Percentiles rank a stretch among this genome's conserved stretches.
phyloP scores from a whole-genome alignment of 2,888 invertebrate species.

The Drosophila pegasa region DNA sequence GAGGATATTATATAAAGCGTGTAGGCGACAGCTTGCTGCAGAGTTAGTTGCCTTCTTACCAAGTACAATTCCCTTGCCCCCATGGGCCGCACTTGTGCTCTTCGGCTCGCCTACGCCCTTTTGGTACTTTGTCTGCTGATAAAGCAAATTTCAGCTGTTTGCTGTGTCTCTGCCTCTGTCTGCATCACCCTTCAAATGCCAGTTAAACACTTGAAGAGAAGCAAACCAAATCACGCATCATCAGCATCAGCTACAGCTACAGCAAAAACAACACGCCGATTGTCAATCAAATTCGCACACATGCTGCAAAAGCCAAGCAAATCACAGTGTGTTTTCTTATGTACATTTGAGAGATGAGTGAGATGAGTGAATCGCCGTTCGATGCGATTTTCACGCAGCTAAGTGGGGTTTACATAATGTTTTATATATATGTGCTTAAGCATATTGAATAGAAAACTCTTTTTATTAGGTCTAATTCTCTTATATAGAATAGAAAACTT shows the following conservation, averaged over 20 bases:
- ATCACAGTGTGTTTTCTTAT: neutral
- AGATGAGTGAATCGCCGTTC: neutral
- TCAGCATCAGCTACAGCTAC: slow-evolving; percentile 4
- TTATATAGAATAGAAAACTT: neutral
- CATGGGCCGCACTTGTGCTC: neutral
- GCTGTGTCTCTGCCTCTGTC: slow-evolving; percentile 4
- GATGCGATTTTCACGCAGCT: neutral
- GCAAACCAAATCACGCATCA: slow-evolving; percentile 29
- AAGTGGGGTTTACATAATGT: neutral
- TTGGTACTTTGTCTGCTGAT: slow-evolving; percentile 27
- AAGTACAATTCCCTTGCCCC: neutral
- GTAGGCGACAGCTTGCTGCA: slow-evolving; percentile 13
- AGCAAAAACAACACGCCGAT: slow-evolving; percentile 7
- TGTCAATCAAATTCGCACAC: slow-evolving; percentile 27
- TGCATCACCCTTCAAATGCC: slow-evolving; percentile 25
- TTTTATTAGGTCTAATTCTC: too few relatives aligned
- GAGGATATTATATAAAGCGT: slow-evolving; percentile 25
- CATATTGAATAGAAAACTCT: neutral
- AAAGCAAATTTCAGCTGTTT: slow-evolving; percentile 22
- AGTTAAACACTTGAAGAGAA: slow-evolving; percentile 32
- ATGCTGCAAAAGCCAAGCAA: neutral
- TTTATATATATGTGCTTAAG: neutral
- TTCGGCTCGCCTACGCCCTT: neutral
- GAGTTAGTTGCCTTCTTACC: slow-evolving; percentile 32
- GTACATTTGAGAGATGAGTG: neutral